Evolutionary conservation across 1,140 invertebrate species (phyloP), one percentile per base, ranked within the genome.

Genomic region (Heliothis subflexa): DNA sequence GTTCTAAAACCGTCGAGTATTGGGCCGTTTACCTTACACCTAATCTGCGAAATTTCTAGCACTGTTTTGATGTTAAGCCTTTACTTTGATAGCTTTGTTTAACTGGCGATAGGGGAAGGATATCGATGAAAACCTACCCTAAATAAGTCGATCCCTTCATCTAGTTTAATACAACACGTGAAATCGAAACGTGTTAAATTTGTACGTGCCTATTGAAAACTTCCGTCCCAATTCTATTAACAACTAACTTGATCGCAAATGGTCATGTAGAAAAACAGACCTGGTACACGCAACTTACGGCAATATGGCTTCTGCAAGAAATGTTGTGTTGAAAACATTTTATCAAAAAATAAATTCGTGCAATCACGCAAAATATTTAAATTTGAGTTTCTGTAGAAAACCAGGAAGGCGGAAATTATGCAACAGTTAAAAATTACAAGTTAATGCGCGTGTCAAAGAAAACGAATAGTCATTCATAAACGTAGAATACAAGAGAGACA

Each of bases 151-250:
- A 81, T 80, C 78, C 76, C 71, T 80, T 14, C 78, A 80, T 84
- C 77, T 64, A 81, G 80, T 55, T 84, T 84, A 84, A 86, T 88
- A 84, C 79, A 82, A 83, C 84, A 85, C 85, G 86, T 87, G 89
- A 89, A 91, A 86, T 84, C 81, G 85, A 88, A 90, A 89, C 90
- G 86, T 88, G 85, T 89, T 86, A 85, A 82, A 83, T 88, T 88
- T 85, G 81, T 87, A 89, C 89, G 87, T 89, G 87, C 80, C 90
- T 79, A 91, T 92, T 93, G 91, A 85, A 89, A 75, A 89, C 85
- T 89, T 86, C 79, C 78, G 83, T 86, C 87, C 88, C 85, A 85
- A 91, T 88, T 91, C 85, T 89, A 86, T 89, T 87, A 89, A 82
- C 86, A 90, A 86, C 87, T 85, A 84, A 86, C 85, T 80, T 83